A percentile compares a stretch with the other conserved stretches of the same genome.
Conservation (phyloP, 2,113 vertebrate species). For the Grammomys surdaster region DNA sequence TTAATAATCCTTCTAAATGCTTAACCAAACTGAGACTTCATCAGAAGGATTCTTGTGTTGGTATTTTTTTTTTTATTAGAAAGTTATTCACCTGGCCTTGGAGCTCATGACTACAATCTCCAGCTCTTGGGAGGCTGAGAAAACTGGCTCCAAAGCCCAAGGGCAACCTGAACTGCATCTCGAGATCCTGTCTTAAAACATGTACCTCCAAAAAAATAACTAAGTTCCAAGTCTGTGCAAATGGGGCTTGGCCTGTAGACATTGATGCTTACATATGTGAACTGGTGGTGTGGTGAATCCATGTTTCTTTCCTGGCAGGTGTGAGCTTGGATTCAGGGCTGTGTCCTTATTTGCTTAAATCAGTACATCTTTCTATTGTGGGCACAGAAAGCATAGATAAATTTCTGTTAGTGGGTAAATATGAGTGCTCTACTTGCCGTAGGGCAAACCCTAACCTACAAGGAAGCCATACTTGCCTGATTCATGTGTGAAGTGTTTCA, state of each 20-base stretch:
- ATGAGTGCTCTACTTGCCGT: not conserved
- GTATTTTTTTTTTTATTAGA: not conserved
- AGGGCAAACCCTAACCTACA: not conserved
- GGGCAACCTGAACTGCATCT: not conserved
- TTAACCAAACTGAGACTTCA: conserved; percentile 26
- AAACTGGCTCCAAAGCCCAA: not conserved
- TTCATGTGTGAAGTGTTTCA: conserved; percentile 6
- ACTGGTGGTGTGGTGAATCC: not conserved
- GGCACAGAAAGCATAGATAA: not conserved
- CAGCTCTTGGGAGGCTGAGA: not conserved
- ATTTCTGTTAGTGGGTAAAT: not conserved
- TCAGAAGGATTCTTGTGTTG: not conserved
- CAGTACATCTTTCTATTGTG: not conserved
- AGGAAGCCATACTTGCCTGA: not conserved
- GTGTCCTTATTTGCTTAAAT: not conserved
- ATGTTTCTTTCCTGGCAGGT: not conserved
- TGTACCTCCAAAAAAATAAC: not conserved
- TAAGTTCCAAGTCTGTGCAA: not conserved
- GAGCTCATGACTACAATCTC: not conserved
- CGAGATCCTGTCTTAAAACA: not conserved
- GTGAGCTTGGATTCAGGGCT: not conserved
- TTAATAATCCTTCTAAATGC: conserved; percentile 19
- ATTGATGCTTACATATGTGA: not conserved
- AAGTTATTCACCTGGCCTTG: not conserved
- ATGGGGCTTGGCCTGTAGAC: not conserved